Conservation (phyloP, 1,140 invertebrate genomes). For the Aphaenogaster ashmeadi region DNA sequence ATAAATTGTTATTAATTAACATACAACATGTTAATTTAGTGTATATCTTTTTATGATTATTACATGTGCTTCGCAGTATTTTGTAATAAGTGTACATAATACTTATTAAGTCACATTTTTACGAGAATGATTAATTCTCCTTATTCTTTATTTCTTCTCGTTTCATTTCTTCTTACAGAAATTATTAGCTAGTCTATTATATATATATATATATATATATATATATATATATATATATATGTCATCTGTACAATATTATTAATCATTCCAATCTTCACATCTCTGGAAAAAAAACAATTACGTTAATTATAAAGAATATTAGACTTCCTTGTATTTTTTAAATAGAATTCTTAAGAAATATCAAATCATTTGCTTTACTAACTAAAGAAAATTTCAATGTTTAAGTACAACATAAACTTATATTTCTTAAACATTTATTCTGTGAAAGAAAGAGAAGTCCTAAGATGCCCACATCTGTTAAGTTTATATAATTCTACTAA, state of each 20-base stretch:
- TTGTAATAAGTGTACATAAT: not conserved
- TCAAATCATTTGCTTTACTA: not conserved
- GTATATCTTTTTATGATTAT: conserved; percentile 13
- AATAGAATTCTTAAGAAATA: not conserved
- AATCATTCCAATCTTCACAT: conserved; percentile 85
- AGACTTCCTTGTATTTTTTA: not conserved
- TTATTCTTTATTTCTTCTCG: not conserved
- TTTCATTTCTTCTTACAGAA: not conserved
- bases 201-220: not conserved
- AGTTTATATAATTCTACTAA: not conserved
- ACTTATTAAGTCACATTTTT: conserved; percentile 22
- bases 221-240: not conserved
- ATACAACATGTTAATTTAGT: conserved; percentile 32
- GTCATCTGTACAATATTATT: not conserved
- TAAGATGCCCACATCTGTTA: not conserved
- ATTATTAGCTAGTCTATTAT: not conserved
- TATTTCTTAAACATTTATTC: not conserved
- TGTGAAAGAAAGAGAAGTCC: not conserved
- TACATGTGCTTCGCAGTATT: not conserved
- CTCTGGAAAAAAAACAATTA: conserved; percentile 79
- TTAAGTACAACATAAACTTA: not conserved
- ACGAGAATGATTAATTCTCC: not conserved
- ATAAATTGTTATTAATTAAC: conserved; percentile 46
- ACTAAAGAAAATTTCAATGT: not conserved
- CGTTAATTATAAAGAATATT: not conserved